Percentiles rank a stretch among this genome's conserved stretches.
These are phyloP conservation scores for Pectinophora gossypiella DNA, from an alignment of 1,140 invertebrate species.

Conservation along the genomic window DNA sequence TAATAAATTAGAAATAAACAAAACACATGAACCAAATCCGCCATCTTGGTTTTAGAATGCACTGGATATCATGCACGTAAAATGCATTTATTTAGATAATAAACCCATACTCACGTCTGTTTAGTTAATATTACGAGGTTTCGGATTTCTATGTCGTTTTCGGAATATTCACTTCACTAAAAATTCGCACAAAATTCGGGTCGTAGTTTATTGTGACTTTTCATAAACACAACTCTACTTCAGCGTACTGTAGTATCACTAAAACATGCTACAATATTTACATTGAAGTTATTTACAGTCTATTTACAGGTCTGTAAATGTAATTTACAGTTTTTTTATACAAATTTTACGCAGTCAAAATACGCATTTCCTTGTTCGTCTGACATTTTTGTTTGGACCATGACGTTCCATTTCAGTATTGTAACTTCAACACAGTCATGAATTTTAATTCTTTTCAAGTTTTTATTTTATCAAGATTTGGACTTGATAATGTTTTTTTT, in stretches of 20 bases:
- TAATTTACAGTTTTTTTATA: constrained; percentile 23
- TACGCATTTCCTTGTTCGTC: constrained; percentile 38
- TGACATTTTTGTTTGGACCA: constrained; percentile 49
- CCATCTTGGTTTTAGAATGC: constrained; percentile 33
- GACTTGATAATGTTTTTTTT: too few relatives aligned
- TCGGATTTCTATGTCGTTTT: constrained; percentile 13
- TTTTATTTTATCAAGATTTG: too few relatives aligned
- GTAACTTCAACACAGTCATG: too few relatives aligned
- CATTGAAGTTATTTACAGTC: constrained; percentile 5
- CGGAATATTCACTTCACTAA: constrained; percentile 3
- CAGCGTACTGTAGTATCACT: not conserved
- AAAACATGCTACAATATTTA: not conserved
- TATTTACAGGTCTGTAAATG: constrained; percentile 33
- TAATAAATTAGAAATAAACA: not conserved
- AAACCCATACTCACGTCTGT: constrained; percentile 26
- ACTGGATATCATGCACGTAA: not conserved
- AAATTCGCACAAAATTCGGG: constrained; percentile 11
- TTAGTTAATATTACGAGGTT: not conserved
- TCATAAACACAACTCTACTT: not conserved
- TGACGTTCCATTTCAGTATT: constrained; percentile 25
- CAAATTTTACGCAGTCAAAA: constrained; percentile 36
- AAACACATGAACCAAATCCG: constrained; percentile 18
- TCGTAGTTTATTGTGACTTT: not conserved
- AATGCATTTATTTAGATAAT: not conserved
- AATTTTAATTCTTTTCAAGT: too few relatives aligned